Evolutionary conservation across 2,888 invertebrate genomes (phyloP).

Genomic region (Adelphocoris suturalis): DNA sequence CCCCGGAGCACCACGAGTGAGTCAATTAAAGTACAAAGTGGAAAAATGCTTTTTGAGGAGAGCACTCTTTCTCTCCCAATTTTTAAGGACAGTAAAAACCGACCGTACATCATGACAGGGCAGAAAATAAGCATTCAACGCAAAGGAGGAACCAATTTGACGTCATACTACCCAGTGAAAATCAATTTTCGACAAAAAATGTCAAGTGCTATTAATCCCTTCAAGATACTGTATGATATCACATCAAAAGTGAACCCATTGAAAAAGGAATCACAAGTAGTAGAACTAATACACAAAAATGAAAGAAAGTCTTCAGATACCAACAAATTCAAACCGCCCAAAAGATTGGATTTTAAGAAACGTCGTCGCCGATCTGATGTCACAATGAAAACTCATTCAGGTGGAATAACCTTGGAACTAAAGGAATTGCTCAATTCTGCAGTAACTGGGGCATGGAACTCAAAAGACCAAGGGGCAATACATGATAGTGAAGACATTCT

Average conservation of each 20-base stretch:
- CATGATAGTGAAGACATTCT: not conserved
- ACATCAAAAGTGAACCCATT: not conserved
- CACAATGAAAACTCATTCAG: not conserved
- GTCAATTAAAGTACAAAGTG: not conserved
- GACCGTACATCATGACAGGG: not conserved
- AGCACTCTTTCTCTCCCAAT: not conserved
- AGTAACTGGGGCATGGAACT: not conserved
- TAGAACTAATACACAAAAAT: not conserved
- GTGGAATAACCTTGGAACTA: conserved; percentile 29
- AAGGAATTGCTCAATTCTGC: conserved; percentile 25
- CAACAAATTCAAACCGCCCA: not conserved
- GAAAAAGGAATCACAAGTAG: not conserved
- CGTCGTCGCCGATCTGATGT: not conserved
- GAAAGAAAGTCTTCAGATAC: not conserved
- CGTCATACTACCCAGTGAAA: not conserved
- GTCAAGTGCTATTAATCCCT: not conserved
- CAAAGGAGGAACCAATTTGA: not conserved
- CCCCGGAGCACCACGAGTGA: not conserved
- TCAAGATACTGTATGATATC: not conserved
- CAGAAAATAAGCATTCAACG: not conserved
- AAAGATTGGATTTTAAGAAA: not conserved
- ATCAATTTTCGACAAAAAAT: conserved; percentile 25
- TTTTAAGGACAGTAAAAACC: not conserved
- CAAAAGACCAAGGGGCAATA: not conserved
- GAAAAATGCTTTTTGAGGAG: not conserved